Base-by-base conservation (phyloP, 2,888 invertebrate genomes). In the Patella ulyssiponensis region DNA sequence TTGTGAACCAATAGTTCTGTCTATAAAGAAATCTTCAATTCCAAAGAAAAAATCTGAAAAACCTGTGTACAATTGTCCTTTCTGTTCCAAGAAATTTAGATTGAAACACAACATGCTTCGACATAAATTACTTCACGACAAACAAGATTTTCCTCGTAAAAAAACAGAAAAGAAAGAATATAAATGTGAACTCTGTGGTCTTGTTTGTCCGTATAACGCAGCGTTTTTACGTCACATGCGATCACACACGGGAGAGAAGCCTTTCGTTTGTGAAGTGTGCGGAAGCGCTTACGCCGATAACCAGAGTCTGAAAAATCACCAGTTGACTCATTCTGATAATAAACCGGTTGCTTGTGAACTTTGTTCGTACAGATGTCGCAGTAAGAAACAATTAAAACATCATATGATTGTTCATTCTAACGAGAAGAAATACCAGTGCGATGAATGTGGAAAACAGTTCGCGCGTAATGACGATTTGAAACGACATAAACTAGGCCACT, bases 361-460 rank as follows among this genome's bases (percentile, higher is more conserved):
- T 64, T 64, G 64, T 64, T 20, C 20, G 23, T 64, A 64, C 23
- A 64, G 23, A 20, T 64, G 64, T 23, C 20, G 64, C 11, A 64
- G 20, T 64, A 23, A 23, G 12, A 64, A 64, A 23, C 20, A 23
- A 23, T 23, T 64, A 64, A 64, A 64, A 23, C 9, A 23, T 23
- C 64, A 64, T 12, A 64, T 64, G 64, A 14, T 64, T 14, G 20
- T 20, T 15, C 64, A 64, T 64, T 23, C 64, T 1, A 64, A 64
- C 14, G 64, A 64, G 23, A 64, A 64, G 64, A 64, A 64, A 64
- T 64, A 64, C 14, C 64, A 64, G 23, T 64, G 64, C 14, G 64
- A 64, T 15, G 23, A 64, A 23, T 64, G 64, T 23, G 64, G 64
- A 11, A 23, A 20, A 23, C 64, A 23, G 23, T 64, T 64, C 14